These are phyloP conservation scores for Iguana delicatissima DNA, from an alignment of 2,797 vertebrate genomes.

Conservation along the genomic window DNA sequence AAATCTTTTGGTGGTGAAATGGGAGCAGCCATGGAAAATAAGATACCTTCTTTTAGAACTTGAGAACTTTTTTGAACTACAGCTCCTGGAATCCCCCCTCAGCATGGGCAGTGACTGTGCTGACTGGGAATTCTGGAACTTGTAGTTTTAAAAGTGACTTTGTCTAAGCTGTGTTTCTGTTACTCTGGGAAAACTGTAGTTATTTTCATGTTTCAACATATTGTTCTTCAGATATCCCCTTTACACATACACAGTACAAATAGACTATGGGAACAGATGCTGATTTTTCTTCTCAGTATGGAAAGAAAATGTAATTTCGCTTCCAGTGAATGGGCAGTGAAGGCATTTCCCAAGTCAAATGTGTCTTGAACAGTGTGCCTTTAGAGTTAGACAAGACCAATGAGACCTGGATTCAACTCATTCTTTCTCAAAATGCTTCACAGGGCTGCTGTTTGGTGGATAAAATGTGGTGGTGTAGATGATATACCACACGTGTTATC, in stretches of 20 bases:
- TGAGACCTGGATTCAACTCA: neutral
- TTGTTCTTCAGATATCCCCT: neutral
- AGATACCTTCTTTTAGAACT: neutral
- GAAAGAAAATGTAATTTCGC: neutral
- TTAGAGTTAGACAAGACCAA: neutral
- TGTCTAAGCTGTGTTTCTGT: too few relatives aligned
- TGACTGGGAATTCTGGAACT: too few relatives aligned
- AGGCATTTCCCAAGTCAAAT: neutral
- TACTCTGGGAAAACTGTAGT: too few relatives aligned
- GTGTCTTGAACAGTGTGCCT: neutral
- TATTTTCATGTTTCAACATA: too few relatives aligned
- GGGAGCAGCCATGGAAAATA: too few relatives aligned
- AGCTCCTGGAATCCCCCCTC: too few relatives aligned
- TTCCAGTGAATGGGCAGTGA: neutral
- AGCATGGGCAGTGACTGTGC: too few relatives aligned
- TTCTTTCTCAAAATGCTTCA: neutral
- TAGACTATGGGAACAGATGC: neutral
- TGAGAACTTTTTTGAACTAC: too few relatives aligned
- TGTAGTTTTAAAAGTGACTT: too few relatives aligned
- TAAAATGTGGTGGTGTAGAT: neutral
- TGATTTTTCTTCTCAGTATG: neutral
- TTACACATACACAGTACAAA: neutral
- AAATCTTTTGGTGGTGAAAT: neutral
- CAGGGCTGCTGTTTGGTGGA: neutral
- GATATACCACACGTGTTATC: neutral